Evolutionary conservation across 1,140 invertebrate genomes (phyloP).

Genomic region (Cyclargus thomasi): DNA sequence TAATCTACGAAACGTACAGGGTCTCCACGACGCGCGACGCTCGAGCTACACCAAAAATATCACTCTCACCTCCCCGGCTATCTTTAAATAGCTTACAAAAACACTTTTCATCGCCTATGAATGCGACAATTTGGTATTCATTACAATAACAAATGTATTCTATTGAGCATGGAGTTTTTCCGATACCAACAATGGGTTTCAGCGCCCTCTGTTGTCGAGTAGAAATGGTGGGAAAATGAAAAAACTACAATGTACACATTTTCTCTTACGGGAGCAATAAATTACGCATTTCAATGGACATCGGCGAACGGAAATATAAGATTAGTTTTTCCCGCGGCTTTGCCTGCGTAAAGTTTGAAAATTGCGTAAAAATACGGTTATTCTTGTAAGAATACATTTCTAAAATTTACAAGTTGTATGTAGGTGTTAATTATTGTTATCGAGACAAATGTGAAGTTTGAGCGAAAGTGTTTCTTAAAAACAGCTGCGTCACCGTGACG

Average conservation of each 20-base stretch:
- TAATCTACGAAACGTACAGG: too few relatives aligned
- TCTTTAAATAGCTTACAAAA: too few relatives aligned
- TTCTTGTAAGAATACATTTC: too few relatives aligned
- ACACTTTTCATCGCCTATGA: too few relatives aligned
- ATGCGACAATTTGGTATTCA: neutral
- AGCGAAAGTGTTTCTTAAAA: constrained; percentile 17
- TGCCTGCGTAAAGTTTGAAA: too few relatives aligned
- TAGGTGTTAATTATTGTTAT: neutral
- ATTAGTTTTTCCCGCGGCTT: too few relatives aligned
- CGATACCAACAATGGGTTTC: constrained; percentile 35
- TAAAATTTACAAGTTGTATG: too few relatives aligned
- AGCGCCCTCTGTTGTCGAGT: constrained; percentile 51
- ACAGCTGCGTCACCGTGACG: constrained; percentile 5
- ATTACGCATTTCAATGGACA: neutral
- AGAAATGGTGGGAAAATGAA: constrained; percentile 52
- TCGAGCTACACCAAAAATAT: too few relatives aligned
- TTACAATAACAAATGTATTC: constrained; percentile 7
- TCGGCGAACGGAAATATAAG: neutral
- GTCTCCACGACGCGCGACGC: too few relatives aligned
- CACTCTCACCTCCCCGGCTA: too few relatives aligned
- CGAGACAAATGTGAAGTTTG: constrained; percentile 21
- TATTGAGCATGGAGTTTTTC: constrained; percentile 12
- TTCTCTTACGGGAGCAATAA: constrained; percentile 33
- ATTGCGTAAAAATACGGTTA: too few relatives aligned
- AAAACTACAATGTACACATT: constrained; percentile 42